phyloP scores from a whole-genome alignment of 2,797 vertebrate genomes.

The Brachyalestes nurse region DNA sequence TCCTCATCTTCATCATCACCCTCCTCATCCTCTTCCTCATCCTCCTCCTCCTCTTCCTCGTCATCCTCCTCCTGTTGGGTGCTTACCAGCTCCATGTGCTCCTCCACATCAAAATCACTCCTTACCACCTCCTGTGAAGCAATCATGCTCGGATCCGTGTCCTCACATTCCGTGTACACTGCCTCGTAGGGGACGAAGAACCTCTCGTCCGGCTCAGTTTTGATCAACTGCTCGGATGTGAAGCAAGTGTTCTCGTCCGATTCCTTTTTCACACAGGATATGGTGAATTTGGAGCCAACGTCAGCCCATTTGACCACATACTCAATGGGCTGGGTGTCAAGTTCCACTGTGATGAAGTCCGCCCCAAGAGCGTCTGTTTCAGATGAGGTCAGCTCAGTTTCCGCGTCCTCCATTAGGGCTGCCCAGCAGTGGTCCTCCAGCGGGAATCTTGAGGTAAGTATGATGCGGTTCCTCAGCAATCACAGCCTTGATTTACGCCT shows the following conservation, averaged over 20 bases:
- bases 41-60: background rate
- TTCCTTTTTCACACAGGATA: constrained; percentile 80
- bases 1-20: constrained; percentile 48
- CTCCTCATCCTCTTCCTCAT: constrained; percentile 14
- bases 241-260: constrained; percentile 67
- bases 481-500: constrained; percentile 36
- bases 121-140: constrained; percentile 72
- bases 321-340: constrained; percentile 82
- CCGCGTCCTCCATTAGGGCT: constrained; percentile 73
- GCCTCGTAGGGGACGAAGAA: constrained; percentile 79
- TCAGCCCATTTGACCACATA: constrained; percentile 82
- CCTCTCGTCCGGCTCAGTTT: constrained; percentile 71
- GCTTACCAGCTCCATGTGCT: constrained; percentile 67
- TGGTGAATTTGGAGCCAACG: constrained; percentile 79
- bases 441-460: background rate
- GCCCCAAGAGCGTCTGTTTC: constrained; percentile 77
- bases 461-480: constrained; percentile 8
- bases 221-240: constrained; percentile 68
- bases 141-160: constrained; percentile 64
- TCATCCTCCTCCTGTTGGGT: constrained; percentile 57
- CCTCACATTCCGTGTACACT: constrained; percentile 74
- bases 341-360: constrained; percentile 80
- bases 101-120: constrained; percentile 72
- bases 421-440: background rate
- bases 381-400: constrained; percentile 74